Base-by-base conservation (phyloP, 1,140 invertebrate species). In the Forficula auricularia region DNA sequence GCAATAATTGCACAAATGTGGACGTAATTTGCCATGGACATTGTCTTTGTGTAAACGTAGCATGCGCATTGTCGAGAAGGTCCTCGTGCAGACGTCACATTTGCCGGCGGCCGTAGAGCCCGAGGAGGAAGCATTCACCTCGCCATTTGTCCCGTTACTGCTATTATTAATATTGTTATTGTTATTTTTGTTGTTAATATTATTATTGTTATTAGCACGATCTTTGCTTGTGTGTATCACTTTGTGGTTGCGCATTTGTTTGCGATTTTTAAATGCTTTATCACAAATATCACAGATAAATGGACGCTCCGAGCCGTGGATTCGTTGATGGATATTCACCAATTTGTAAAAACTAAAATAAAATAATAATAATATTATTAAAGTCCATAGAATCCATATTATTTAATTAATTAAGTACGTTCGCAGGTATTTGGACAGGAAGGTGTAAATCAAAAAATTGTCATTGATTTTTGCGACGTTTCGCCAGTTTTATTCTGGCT, bases 231-330 rank as follows among this genome's bases (percentile, higher is more conserved):
- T 27, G 22, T 27, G 22, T 27, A 10, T n/a, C n/a, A n/a, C 50
- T 9, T 68, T 68, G 52, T 79, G 76, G 48, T 77, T 77, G 19
- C 72, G 63, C 38, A 83, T 59, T 51, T 84, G 81, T 56, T 79
- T 81, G 8, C 65, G 64, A 55, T 77, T 83, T 57, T 82, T 82
- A 57, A 84, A 85, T 2, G 68, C 65, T 57, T 82, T 82, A n/a
- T 67, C 66, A 56, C 82, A 85, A 19, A 64, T 57, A 45, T 74
- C 64, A 59, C 77, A 80, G 4, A 68, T 58, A 52, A 70, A 79
- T 7, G 63, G 60, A 47, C 71, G 71, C 30, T 70, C 67, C 36
- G 71, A 66, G 14, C 67, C 66, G 58, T 86, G 82, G 31, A 72
- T 78, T 46, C 71, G 67, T 52, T 72, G 73, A 53, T 82, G 78